Percentiles rank a stretch among this genome's conserved stretches.
Conservation (phyloP, 2,113 vertebrate species). For the Paralichthys olivaceus region DNA sequence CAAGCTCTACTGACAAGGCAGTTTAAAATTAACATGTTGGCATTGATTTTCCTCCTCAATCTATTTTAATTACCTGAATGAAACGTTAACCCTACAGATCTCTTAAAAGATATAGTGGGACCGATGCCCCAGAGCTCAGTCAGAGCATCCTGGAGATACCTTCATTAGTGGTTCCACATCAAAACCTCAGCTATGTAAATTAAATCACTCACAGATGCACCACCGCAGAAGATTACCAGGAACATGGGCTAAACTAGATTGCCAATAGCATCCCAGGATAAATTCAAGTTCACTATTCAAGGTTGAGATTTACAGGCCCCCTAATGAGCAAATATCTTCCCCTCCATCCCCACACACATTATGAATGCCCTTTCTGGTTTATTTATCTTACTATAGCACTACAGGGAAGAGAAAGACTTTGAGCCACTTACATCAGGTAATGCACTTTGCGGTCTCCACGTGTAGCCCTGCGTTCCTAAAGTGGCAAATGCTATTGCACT, state of each 20-base stretch:
- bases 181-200: constrained; percentile 19
- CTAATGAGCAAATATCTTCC: constrained; percentile 41
- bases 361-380: constrained; percentile 9
- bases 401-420: constrained; percentile 8
- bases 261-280: constrained; percentile 26
- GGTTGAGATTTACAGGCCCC: constrained; percentile 34
- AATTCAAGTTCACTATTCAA: constrained; percentile 28
- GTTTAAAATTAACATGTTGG: constrained; percentile 49
- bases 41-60: constrained; percentile 52
- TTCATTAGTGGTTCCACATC: constrained; percentile 29
- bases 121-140: constrained; percentile 1
- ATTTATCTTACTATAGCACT: constrained; percentile 2
- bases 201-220: constrained; percentile 19
- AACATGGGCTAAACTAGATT: constrained; percentile 27
- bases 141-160: constrained; percentile 15
- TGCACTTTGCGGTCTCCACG: constrained; percentile 1
- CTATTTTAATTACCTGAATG: constrained; percentile 56
- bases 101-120: constrained; percentile 20
- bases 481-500: too few relatives aligned
- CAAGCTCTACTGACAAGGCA: constrained; percentile 31
- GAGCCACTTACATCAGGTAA: constrained; percentile 8
- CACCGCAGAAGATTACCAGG: constrained; percentile 10
- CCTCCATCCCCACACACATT: constrained; percentile 13
- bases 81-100: constrained; percentile 37
- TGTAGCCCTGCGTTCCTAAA: too few relatives aligned